phyloP scores from a whole-genome alignment of 2,113 vertebrate genomes.

The Peromyscus californicus region DNA sequence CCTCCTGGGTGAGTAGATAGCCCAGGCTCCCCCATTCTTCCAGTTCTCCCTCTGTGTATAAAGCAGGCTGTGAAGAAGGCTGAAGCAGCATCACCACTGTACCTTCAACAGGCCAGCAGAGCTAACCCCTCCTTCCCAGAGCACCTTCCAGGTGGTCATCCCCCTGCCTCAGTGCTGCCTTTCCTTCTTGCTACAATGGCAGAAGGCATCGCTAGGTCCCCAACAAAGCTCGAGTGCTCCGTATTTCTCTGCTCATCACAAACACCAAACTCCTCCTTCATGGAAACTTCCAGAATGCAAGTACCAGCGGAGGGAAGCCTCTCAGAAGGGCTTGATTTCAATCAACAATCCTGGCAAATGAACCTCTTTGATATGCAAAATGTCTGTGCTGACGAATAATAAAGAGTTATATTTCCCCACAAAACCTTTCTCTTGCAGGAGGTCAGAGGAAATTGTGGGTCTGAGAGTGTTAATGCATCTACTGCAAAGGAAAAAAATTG shows the following conservation, averaged over 20 bases:
- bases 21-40: conserved; percentile 19
- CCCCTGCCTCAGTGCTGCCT: conserved; percentile 65
- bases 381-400: conserved; percentile 35
- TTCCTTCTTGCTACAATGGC: conserved; percentile 74
- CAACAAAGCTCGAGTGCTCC: conserved; percentile 58
- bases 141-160: conserved; percentile 62
- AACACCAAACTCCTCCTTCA: conserved; percentile 51
- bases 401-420: not conserved
- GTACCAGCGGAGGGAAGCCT: conserved; percentile 18
- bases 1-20: conserved; percentile 66
- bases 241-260: conserved; percentile 64
- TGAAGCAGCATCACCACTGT: conserved; percentile 31
- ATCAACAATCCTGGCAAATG: conserved; percentile 61
- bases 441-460: conserved; percentile 43
- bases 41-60: conserved; percentile 69
- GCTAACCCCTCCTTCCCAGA: conserved; percentile 36
- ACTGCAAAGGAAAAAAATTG: conserved; percentile 5
- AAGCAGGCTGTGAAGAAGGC: conserved; percentile 42
- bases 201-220: conserved; percentile 61
- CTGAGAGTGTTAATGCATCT: conserved; percentile 24
- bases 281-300: conserved; percentile 82
- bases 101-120: conserved; percentile 53
- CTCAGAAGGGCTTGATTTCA: conserved; percentile 82
- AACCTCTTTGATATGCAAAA: conserved; percentile 76
- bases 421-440: conserved; percentile 16